phyloP scores from a whole-genome alignment of 2,888 invertebrate species.

The Apamea monoglypha region DNA sequence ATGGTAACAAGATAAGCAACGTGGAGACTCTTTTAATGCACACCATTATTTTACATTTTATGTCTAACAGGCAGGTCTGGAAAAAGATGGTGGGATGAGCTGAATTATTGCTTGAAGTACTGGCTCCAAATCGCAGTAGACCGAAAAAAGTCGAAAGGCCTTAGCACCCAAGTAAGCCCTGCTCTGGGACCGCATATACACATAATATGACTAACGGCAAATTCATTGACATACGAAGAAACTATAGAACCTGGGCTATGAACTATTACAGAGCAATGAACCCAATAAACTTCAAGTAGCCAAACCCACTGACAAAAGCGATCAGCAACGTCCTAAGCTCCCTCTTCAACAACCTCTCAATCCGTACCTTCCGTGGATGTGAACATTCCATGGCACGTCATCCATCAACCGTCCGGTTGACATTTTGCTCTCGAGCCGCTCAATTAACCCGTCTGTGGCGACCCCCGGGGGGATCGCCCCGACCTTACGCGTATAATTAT shows the following conservation, averaged over 20 bases:
- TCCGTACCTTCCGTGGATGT: conserved; percentile 17
- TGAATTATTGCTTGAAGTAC: neutral
- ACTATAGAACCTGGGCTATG: neutral
- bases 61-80: neutral
- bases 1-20: neutral
- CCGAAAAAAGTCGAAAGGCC: neutral
- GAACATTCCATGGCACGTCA: conserved; percentile 49
- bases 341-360: conserved; percentile 15
- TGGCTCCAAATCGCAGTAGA: neutral
- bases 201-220: neutral
- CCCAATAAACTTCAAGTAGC: conserved; percentile 20
- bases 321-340: conserved; percentile 11
- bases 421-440: conserved; percentile 70
- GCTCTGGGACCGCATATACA: neutral
- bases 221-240: neutral
- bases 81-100: too few species aligned
- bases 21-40: neutral
- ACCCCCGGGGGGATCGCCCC: conserved; percentile 48
- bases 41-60: neutral
- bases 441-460: conserved; percentile 69
- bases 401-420: conserved; percentile 66
- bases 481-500: conserved; percentile 63
- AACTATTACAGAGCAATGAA: neutral
- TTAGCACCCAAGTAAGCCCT: neutral
- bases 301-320: neutral